phyloP scores from a whole-genome alignment of 2,888 invertebrate species.

The Drosophila nr. perissopoda region DNA sequence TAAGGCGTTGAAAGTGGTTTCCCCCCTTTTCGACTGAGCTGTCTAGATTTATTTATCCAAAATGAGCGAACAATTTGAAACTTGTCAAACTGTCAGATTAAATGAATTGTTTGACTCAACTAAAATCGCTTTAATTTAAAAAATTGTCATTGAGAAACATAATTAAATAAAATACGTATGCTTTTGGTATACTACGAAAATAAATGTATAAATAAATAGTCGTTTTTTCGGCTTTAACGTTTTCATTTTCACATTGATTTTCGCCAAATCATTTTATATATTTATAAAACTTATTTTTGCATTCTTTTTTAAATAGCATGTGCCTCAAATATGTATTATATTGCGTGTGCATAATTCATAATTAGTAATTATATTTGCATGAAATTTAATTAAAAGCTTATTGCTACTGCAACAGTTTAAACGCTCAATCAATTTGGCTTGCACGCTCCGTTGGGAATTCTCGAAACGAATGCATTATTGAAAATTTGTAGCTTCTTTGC shows the following conservation, averaged over 20 bases:
- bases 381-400: conserved; percentile 20
- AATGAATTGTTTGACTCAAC: conserved; percentile 26
- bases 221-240: not conserved
- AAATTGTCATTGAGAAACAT: not conserved
- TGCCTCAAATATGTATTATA: not conserved
- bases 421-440: conserved; percentile 40
- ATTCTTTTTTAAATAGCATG: not conserved
- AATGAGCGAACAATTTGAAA: conserved; percentile 39
- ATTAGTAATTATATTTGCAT: conserved; percentile 15
- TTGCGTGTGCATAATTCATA: not conserved
- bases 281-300: not conserved
- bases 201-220: not conserved
- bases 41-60: conserved; percentile 35
- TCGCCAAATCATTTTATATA: not conserved
- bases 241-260: not conserved
- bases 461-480: conserved; percentile 38
- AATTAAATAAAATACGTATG: not conserved
- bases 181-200: not conserved
- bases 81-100: conserved; percentile 43
- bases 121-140: not conserved
- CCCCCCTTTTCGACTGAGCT: conserved; percentile 7
- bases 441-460: conserved; percentile 25
- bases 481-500: conserved; percentile 23
- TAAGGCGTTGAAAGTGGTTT: conserved; percentile 29
- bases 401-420: conserved; percentile 25